A percentile compares a stretch with the other conserved stretches of the same genome.
Conservation (phyloP, 2,888 invertebrate genomes). For the Heliconius hortense region DNA sequence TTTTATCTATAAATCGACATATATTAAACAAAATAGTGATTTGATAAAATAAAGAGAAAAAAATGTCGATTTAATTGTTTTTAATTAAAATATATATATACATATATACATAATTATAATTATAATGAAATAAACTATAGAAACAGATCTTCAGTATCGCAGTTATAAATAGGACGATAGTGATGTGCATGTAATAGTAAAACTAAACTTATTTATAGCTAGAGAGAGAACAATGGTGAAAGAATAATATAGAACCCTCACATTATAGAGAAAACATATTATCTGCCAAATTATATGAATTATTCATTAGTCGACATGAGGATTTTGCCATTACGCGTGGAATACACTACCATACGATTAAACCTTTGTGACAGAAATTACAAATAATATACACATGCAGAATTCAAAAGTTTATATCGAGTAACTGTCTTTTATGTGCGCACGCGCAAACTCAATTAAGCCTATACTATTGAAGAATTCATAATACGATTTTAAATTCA, state of each 20-base stretch:
- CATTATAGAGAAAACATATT: constrained; percentile 32
- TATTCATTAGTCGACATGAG: constrained; percentile 29
- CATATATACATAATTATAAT: too few relatives aligned
- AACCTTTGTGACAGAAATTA: constrained; percentile 30
- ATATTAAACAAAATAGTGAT: neutral
- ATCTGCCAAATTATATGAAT: constrained; percentile 35
- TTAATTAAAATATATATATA: too few relatives aligned
- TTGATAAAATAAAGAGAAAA: neutral
- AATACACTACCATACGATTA: constrained; percentile 35
- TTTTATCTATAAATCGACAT: neutral
- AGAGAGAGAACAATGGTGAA: constrained; percentile 28
- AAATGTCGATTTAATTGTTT: neutral
- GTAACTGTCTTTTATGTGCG: constrained; percentile 23
- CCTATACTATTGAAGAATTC: constrained; percentile 20
- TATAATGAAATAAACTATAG: neutral
- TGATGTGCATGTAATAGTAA: neutral
- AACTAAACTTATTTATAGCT: neutral
- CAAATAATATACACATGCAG: constrained; percentile 26
- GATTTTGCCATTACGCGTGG: constrained; percentile 33
- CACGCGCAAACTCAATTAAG: constrained; percentile 25
- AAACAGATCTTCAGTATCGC: neutral
- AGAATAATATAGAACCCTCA: constrained; percentile 18
- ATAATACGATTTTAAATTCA: constrained; percentile 17
- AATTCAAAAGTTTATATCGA: constrained; percentile 23
- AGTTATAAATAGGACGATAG: neutral